A percentile compares a stretch with the other conserved stretches of the same genome.
phyloP scores from a whole-genome alignment of 23 tunicate species.

The Trididemnum miniatum region DNA sequence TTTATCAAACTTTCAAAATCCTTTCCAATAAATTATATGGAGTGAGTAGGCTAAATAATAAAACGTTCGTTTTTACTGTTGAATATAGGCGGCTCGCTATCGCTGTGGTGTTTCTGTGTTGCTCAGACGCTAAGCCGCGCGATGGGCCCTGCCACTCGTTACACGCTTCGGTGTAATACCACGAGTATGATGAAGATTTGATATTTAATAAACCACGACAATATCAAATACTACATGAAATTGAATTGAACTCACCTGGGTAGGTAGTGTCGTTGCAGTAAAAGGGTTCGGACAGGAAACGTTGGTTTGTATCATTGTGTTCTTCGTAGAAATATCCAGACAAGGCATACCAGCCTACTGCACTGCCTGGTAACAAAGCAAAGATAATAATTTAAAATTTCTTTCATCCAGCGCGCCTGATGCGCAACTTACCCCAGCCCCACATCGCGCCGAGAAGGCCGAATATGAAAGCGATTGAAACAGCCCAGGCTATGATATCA shows the following conservation, averaged over 20 bases:
- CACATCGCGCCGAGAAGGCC: slow-evolving; percentile 75
- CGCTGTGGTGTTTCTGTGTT: too few species aligned
- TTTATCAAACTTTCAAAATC: too few species aligned
- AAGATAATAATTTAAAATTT: too few species aligned
- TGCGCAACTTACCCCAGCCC: slow-evolving; percentile 72
- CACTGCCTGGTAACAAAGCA: slow-evolving; percentile 45
- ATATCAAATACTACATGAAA: too few species aligned
- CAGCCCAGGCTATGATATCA: slow-evolving; percentile 51
- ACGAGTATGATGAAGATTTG: too few species aligned
- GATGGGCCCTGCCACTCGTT: too few species aligned
- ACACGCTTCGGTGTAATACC: too few species aligned
- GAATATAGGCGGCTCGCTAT: too few species aligned
- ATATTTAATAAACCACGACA: too few species aligned
- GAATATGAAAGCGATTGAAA: slow-evolving; percentile 55
- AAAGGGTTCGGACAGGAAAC: slow-evolving; percentile 78
- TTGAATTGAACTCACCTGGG: slow-evolving; percentile 69
- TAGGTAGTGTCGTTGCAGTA: slow-evolving; percentile 70
- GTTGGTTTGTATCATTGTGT: slow-evolving; percentile 25
- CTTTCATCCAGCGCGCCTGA: not conserved
- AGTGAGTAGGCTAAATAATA: not conserved
- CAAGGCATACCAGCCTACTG: slow-evolving; percentile 76
- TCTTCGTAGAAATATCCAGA: slow-evolving; percentile 77
- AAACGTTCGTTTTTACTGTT: not conserved
- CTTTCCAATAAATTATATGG: too few species aligned
- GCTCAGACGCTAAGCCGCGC: too few species aligned